A percentile compares a stretch with the other conserved stretches of the same genome.
These are phyloP conservation scores for Diadegma fenestrale DNA, from an alignment of 2,888 invertebrate genomes.

Conservation along the genomic window DNA sequence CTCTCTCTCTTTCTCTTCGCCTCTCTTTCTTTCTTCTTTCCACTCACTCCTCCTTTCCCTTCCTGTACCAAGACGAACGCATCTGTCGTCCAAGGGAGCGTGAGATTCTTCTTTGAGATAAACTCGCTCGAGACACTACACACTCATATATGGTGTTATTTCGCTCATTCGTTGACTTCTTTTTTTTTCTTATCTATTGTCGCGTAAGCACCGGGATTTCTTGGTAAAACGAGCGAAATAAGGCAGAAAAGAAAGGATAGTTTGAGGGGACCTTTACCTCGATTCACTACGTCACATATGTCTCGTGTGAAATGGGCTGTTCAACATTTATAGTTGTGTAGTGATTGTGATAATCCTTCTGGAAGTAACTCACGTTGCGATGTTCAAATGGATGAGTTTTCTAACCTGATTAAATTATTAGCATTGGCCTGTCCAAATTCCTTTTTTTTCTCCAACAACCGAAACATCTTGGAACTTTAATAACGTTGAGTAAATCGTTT, in stretches of 20 bases:
- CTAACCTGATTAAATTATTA: not conserved
- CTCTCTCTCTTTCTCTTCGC: slow-evolving; percentile 28
- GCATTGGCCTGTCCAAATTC: not conserved
- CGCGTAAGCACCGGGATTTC: slow-evolving; percentile 46
- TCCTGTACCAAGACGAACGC: slow-evolving; percentile 55
- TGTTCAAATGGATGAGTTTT: not conserved
- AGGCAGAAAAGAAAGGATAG: slow-evolving; percentile 35
- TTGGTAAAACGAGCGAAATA: slow-evolving; percentile 49
- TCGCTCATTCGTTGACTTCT: slow-evolving; percentile 59
- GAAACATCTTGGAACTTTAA: not conserved
- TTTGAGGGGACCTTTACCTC: slow-evolving; percentile 23
- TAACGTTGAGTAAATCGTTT: not conserved
- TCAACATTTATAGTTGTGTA: slow-evolving; percentile 6
- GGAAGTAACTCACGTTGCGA: not conserved
- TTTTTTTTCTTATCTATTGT: slow-evolving; percentile 57
- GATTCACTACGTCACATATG: slow-evolving; percentile 27
- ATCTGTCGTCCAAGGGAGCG: slow-evolving; percentile 59
- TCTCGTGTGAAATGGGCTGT: not conserved
- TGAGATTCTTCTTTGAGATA: slow-evolving; percentile 65
- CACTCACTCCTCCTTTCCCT: slow-evolving; percentile 29
- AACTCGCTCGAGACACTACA: slow-evolving; percentile 60
- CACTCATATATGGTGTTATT: slow-evolving; percentile 64
- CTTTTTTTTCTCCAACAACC: not conserved
- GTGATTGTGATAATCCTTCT: not conserved
- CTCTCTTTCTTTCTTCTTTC: slow-evolving; percentile 8